These are phyloP conservation scores for Phrynocephalus forsythii DNA, from an alignment of 2,797 vertebrate genomes.

Conservation along the genomic window DNA sequence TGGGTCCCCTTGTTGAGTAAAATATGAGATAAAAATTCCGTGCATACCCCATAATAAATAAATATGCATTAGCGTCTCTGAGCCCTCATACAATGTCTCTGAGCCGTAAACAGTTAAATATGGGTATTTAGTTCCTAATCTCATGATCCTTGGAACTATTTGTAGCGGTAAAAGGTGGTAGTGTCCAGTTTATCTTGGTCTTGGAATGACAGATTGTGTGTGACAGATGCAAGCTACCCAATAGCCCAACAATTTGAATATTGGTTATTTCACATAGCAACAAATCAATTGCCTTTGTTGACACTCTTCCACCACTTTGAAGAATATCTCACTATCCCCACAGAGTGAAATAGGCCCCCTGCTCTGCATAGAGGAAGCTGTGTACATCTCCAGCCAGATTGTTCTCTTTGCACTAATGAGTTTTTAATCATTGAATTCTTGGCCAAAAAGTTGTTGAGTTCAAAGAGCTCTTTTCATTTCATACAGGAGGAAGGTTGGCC, in stretches of 20 bases:
- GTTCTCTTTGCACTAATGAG: neutral
- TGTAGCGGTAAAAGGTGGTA: constrained; percentile 15
- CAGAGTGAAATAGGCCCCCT: neutral
- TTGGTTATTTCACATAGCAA: neutral
- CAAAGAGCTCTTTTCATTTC: constrained; percentile 33
- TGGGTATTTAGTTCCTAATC: neutral
- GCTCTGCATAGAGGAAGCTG: neutral
- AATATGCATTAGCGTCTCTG: neutral
- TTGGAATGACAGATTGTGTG: constrained; percentile 9
- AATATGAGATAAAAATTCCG: neutral
- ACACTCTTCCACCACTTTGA: rapidly evolving
- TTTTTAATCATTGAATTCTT: constrained; percentile 28
- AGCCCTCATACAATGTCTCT: neutral
- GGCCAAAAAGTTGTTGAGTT: constrained; percentile 54
- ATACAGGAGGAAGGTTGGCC: constrained; percentile 35
- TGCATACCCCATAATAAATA: neutral
- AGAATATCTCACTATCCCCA: neutral
- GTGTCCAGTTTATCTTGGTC: constrained; percentile 21
- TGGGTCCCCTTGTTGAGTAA: neutral
- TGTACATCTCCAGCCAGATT: constrained; percentile 1
- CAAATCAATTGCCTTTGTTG: constrained; percentile 16
- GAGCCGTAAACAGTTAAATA: neutral
- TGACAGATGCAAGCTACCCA: constrained; percentile 13
- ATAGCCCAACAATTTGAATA: neutral
- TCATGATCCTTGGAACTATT: constrained; percentile 23